Conservation (phyloP, 92 coral and sea anemone genomes). For the Ricordea florida region DNA sequence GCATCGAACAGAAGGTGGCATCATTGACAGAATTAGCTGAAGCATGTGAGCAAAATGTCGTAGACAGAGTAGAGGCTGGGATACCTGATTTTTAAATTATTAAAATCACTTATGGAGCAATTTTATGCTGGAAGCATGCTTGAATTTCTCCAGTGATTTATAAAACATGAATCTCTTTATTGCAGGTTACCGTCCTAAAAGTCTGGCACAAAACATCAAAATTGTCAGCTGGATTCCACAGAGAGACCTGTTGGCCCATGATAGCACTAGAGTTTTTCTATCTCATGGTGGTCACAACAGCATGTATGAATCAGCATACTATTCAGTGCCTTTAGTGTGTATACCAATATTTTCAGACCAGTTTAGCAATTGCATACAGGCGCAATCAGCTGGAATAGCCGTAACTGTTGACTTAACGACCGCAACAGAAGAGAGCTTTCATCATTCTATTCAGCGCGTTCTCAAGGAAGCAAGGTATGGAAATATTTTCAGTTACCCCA, state of each 20-base stretch:
- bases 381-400: constrained; percentile 33
- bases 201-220: constrained; percentile 57
- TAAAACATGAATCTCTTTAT: too few species aligned
- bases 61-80: too few species aligned
- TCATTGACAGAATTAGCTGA: too few species aligned
- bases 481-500: too few species aligned
- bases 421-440: constrained; percentile 35
- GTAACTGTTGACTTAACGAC: constrained; percentile 26
- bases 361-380: constrained; percentile 32
- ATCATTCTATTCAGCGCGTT: constrained; percentile 29
- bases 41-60: too few species aligned
- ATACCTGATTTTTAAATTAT: too few species aligned
- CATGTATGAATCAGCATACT: constrained; percentile 52
- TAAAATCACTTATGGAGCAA: too few species aligned
- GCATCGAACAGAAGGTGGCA: too few species aligned
- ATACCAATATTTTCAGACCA: constrained; percentile 56
- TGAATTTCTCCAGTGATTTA: too few species aligned
- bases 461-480: constrained; percentile 58
- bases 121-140: too few species aligned
- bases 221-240: constrained; percentile 54
- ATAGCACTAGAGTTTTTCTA: constrained; percentile 28
- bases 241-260: constrained; percentile 54
- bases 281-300: constrained; percentile 64
- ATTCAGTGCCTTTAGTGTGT: constrained; percentile 54
- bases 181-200: constrained; percentile 46